phyloP scores from a whole-genome alignment of 2,888 invertebrate species.

The Cryptus viduatorius region DNA sequence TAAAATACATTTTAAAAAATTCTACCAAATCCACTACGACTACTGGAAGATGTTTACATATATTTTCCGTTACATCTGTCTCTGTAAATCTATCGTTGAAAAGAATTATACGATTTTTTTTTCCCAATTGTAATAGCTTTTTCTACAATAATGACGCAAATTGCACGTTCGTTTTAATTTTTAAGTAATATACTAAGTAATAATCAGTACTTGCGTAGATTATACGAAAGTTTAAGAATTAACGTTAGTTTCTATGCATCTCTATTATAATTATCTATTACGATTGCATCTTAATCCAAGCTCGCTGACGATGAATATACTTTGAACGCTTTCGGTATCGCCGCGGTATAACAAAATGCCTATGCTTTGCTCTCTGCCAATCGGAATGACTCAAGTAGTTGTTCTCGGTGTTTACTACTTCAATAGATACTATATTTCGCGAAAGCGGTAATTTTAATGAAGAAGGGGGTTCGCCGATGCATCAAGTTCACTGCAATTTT shows the following conservation, averaged over 20 bases:
- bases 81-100: slow-evolving; percentile 80
- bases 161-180: slow-evolving; percentile 44
- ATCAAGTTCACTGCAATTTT: neutral
- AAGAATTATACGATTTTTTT: slow-evolving; percentile 42
- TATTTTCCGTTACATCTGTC: slow-evolving; percentile 84
- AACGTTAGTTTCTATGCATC: slow-evolving; percentile 15
- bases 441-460: slow-evolving; percentile 8
- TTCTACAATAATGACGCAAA: slow-evolving; percentile 67
- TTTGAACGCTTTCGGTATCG: slow-evolving; percentile 28
- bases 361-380: slow-evolving; percentile 29
- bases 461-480: neutral
- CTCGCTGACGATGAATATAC: neutral
- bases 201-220: slow-evolving; percentile 6
- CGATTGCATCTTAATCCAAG: slow-evolving; percentile 34
- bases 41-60: slow-evolving; percentile 74
- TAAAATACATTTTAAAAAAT: slow-evolving; percentile 71
- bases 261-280: slow-evolving; percentile 16
- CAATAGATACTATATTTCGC: neutral
- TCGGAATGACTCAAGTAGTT: slow-evolving; percentile 7
- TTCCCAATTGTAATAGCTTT: slow-evolving; percentile 60
- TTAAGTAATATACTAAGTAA: slow-evolving; percentile 8
- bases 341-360: slow-evolving; percentile 27
- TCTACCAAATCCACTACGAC: slow-evolving; percentile 74
- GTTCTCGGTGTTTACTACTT: neutral
- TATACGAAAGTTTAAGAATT: slow-evolving; percentile 10